Percentiles rank a stretch among this genome's conserved stretches.
These are phyloP conservation scores for Cryptotermes secundus DNA, from an alignment of 1,140 invertebrate genomes.

Conservation along the genomic window DNA sequence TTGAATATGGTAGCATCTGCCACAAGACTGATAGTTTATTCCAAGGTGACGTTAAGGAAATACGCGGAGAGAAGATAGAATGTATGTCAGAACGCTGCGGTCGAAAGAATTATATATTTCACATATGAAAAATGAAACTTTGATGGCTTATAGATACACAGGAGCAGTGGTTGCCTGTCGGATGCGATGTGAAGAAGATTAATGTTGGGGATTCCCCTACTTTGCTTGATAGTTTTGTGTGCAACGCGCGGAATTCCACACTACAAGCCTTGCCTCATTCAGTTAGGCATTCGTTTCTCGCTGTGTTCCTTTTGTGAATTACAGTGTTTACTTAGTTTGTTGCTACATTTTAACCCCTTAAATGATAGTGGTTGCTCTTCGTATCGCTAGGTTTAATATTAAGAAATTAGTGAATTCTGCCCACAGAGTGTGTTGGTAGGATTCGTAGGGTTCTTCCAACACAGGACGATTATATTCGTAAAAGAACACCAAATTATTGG, in stretches of 20 bases:
- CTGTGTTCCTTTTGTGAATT: too few relatives aligned
- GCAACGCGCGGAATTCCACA: background rate
- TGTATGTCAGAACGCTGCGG: background rate
- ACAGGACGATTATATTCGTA: too few relatives aligned
- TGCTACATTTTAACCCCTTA: too few relatives aligned
- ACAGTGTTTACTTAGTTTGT: too few relatives aligned
- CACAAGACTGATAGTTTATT: background rate
- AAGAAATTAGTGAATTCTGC: too few relatives aligned
- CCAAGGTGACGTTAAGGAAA: background rate
- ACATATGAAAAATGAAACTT: conserved; percentile 10
- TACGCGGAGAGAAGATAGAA: background rate
- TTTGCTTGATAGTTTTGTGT: background rate
- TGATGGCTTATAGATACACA: background rate
- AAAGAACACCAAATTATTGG: too few relatives aligned
- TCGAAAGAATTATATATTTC: background rate
- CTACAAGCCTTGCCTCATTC: background rate
- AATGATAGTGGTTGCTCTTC: too few relatives aligned
- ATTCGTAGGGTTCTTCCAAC: too few relatives aligned
- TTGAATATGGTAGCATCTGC: background rate
- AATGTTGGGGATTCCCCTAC: background rate
- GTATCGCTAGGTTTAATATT: too few relatives aligned
- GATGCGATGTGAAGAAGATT: conserved; percentile 2
- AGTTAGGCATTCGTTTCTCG: background rate
- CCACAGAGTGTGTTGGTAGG: too few relatives aligned
- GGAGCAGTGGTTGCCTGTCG: background rate